Percentiles rank a stretch among this genome's conserved stretches.
phyloP scores from a whole-genome alignment of 2,888 invertebrate genomes.

The Polymixis flavicincta region DNA sequence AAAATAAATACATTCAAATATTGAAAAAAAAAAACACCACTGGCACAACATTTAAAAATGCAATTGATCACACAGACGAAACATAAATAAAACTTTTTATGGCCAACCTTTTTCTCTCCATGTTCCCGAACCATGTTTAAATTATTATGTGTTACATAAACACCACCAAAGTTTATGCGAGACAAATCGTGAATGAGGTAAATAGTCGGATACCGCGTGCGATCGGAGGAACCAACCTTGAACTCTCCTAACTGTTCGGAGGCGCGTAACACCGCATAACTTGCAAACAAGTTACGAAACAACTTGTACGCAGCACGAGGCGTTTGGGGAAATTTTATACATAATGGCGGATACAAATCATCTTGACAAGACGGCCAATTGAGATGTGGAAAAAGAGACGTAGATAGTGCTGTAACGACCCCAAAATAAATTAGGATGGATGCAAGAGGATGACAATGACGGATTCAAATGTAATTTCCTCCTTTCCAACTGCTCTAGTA shows the following conservation, averaged over 20 bases:
- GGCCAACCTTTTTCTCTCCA: slow-evolving; percentile 72
- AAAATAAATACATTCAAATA: not conserved
- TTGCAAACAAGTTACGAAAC: slow-evolving; percentile 49
- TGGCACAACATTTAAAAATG: slow-evolving; percentile 4
- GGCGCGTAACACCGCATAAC: slow-evolving; percentile 24
- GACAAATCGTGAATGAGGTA: slow-evolving; percentile 63
- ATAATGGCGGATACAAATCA: not conserved
- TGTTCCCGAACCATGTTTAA: slow-evolving; percentile 70
- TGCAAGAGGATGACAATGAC: not conserved
- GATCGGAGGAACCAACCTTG: slow-evolving; percentile 53
- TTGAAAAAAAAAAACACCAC: not conserved
- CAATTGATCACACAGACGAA: slow-evolving; percentile 13
- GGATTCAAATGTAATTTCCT: not conserved
- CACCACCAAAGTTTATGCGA: slow-evolving; percentile 56
- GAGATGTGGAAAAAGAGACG: not conserved
- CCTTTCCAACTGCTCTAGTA: not conserved
- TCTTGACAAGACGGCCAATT: not conserved
- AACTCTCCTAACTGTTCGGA: slow-evolving; percentile 55
- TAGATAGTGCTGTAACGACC: too few species aligned
- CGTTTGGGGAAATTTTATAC: slow-evolving; percentile 5
- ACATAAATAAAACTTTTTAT: slow-evolving; percentile 20
- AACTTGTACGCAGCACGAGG: slow-evolving; percentile 9
- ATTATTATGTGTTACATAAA: slow-evolving; percentile 38
- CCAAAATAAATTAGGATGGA: not conserved
- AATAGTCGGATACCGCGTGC: slow-evolving; percentile 52